phyloP scores from a whole-genome alignment of 2,113 vertebrate genomes.

The Fregata magnificens region DNA sequence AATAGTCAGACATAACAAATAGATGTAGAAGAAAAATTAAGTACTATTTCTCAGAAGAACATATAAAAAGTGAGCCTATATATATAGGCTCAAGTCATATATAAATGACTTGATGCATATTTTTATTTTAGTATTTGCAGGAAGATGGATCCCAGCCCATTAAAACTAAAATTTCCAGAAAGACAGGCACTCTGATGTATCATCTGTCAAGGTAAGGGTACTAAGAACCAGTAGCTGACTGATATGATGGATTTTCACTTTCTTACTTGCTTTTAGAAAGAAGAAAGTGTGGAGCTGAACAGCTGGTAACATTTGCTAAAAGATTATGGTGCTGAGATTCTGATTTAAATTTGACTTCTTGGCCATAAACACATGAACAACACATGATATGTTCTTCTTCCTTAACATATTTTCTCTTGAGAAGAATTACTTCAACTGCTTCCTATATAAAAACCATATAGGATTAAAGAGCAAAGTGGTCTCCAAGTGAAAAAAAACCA shows the following conservation, averaged over 20 bases:
- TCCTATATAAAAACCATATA: not conserved
- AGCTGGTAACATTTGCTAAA: slow-evolving; percentile 64
- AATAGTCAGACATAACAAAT: not conserved
- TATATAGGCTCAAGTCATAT: not conserved
- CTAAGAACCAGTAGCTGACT: slow-evolving; percentile 5
- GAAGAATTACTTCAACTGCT: not conserved
- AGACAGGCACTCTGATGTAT: slow-evolving; percentile 3
- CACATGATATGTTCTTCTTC: not conserved
- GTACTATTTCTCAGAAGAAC: not conserved
- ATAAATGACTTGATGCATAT: not conserved
- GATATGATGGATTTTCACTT: slow-evolving; percentile 43
- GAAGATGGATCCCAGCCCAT: slow-evolving; percentile 45
- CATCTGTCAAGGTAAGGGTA: slow-evolving; percentile 51
- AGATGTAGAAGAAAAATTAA: not conserved
- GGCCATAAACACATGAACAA: slow-evolving; percentile 36
- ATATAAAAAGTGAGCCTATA: not conserved
- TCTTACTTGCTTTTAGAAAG: slow-evolving; percentile 19
- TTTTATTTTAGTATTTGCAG: slow-evolving; percentile 32
- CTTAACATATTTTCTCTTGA: slow-evolving; percentile 10
- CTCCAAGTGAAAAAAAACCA: not conserved
- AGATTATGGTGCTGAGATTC: slow-evolving; percentile 51
- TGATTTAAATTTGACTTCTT: slow-evolving; percentile 58
- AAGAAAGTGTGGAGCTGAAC: slow-evolving; percentile 50
- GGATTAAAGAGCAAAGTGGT: slow-evolving; percentile 8
- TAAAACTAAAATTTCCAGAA: slow-evolving; percentile 33